phyloP scores from a whole-genome alignment of 2,113 vertebrate genomes.

The Numida meleagris region DNA sequence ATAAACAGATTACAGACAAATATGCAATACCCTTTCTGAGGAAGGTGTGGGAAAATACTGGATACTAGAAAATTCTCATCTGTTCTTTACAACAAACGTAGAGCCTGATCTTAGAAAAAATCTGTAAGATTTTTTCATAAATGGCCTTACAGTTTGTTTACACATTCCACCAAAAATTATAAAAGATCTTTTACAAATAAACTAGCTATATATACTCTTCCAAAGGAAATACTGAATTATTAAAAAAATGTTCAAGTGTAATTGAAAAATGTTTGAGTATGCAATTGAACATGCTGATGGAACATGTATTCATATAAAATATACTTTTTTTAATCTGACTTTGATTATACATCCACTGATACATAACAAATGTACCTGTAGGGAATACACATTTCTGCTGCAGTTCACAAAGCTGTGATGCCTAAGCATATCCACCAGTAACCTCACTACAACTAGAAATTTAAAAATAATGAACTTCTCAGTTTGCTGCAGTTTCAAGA shows the following conservation, averaged over 20 bases:
- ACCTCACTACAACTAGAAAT: background rate
- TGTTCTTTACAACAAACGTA: too few relatives aligned
- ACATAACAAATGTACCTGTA: background rate
- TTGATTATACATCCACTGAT: background rate
- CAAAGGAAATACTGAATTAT: background rate
- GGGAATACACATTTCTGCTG: rapidly evolving
- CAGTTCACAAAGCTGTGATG: background rate
- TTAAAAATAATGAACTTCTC: background rate
- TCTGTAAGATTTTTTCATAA: too few relatives aligned
- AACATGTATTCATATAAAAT: background rate
- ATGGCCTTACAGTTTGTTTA: too few relatives aligned
- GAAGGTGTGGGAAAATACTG: too few relatives aligned
- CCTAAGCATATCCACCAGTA: background rate
- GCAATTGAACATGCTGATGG: background rate
- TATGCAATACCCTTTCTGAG: too few relatives aligned
- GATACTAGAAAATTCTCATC: too few relatives aligned
- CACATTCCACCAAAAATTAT: background rate
- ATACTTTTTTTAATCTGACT: background rate
- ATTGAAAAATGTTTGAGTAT: background rate
- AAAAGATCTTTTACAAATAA: background rate
- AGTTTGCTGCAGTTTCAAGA: background rate
- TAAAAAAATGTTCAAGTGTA: background rate
- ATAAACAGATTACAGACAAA: too few relatives aligned
- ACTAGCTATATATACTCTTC: background rate
- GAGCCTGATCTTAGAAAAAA: too few relatives aligned